A percentile compares a stretch with the other conserved stretches of the same genome.
Conservation (phyloP, 2,113 vertebrate species). For the Rhabdomys dilectus region DNA sequence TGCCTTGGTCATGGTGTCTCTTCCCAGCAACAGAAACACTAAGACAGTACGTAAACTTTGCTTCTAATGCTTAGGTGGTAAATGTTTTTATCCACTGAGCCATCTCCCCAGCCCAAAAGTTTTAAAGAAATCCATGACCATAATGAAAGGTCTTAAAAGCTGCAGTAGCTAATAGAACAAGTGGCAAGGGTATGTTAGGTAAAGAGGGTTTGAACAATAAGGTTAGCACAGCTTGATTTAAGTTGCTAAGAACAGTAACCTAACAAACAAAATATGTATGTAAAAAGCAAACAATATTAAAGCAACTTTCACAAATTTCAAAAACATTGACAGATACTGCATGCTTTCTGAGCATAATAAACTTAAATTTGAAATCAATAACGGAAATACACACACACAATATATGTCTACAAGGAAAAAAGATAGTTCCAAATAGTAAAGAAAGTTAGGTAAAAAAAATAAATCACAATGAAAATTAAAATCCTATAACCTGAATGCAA, state of each 20-base stretch:
- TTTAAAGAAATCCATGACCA: neutral
- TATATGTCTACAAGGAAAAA: neutral
- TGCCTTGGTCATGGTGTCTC: too few relatives aligned
- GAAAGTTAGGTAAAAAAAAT: neutral
- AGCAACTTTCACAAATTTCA: constrained; percentile 13
- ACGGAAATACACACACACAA: neutral
- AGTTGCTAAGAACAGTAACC: neutral
- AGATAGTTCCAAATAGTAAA: neutral
- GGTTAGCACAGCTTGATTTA: neutral
- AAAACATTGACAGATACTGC: neutral
- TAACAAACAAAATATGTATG: neutral
- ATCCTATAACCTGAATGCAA: neutral
- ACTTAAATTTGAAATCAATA: constrained; percentile 5
- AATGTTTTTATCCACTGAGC: neutral
- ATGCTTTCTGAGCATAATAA: neutral
- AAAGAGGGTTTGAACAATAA: neutral
- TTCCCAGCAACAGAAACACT: too few relatives aligned
- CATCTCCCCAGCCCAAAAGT: neutral
- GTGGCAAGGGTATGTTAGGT: neutral
- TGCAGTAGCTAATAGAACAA: neutral
- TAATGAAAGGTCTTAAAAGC: neutral
- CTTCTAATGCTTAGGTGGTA: neutral
- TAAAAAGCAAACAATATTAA: neutral
- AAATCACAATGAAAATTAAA: neutral
- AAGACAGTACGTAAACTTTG: neutral